phyloP scores from a whole-genome alignment of 2,113 vertebrate genomes.

The Cyprinus carpio region DNA sequence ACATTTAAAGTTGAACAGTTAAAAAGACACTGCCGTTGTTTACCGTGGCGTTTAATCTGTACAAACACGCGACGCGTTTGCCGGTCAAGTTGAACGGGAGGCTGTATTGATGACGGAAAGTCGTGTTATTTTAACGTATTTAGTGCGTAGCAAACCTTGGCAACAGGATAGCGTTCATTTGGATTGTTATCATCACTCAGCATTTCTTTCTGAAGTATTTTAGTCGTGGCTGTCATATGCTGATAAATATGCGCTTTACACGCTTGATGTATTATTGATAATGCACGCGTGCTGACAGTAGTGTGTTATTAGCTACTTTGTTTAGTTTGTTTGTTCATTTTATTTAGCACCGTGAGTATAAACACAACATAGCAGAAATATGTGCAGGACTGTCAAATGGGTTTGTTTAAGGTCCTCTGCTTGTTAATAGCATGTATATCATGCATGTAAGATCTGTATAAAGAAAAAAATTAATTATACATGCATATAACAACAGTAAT shows the following conservation, averaged over 20 bases:
- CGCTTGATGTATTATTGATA: not conserved
- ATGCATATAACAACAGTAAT: not conserved
- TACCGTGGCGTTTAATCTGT: constrained; percentile 2
- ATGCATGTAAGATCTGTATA: not conserved
- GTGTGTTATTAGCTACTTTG: not conserved
- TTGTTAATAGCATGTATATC: not conserved
- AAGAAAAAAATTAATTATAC: not conserved
- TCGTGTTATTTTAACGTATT: not conserved
- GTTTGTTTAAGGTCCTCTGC: not conserved
- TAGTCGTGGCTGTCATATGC: not conserved
- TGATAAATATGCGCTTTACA: not conserved
- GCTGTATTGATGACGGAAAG: not conserved
- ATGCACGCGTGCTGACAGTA: not conserved
- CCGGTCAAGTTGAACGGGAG: constrained; percentile 19
- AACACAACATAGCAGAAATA: not conserved
- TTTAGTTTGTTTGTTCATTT: not conserved
- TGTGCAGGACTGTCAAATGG: not conserved
- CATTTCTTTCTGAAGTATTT: not conserved
- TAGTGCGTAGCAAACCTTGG: not conserved
- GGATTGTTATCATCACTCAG: not conserved
- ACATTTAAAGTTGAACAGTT: not conserved
- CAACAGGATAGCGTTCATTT: not conserved
- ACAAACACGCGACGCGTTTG: not conserved
- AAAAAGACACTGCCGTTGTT: not conserved
- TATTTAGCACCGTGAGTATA: not conserved